A percentile compares a stretch with the other conserved stretches of the same genome.
phyloP scores from a whole-genome alignment of 2,888 invertebrate genomes.

The Agelastica alni region DNA sequence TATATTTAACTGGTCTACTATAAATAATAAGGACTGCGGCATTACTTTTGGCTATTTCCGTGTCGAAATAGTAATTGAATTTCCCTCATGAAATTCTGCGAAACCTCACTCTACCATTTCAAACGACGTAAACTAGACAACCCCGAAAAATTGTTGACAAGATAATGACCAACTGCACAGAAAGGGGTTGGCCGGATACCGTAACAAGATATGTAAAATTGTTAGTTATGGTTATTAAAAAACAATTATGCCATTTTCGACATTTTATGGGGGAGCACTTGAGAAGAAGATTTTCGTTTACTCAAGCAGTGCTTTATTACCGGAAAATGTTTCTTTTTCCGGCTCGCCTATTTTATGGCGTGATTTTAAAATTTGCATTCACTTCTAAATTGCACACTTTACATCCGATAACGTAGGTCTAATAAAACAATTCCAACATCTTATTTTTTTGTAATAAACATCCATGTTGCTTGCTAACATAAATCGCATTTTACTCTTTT shows the following conservation, averaged over 20 bases:
- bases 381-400: constrained; percentile 34
- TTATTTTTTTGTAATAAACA: too few species aligned
- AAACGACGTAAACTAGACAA: constrained; percentile 35
- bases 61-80: constrained; percentile 44
- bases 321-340: constrained; percentile 41
- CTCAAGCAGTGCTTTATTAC: constrained; percentile 41
- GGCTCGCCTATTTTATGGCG: constrained; percentile 46
- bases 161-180: constrained; percentile 40
- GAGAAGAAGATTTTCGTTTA: constrained; percentile 41
- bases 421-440: neutral
- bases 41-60: constrained; percentile 47
- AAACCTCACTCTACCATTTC: constrained; percentile 13
- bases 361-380: constrained; percentile 48
- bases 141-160: constrained; percentile 38
- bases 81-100: constrained; percentile 38
- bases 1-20: constrained; percentile 28
- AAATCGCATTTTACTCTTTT: neutral
- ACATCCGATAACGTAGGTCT: neutral
- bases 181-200: constrained; percentile 20
- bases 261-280: constrained; percentile 40
- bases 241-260: constrained; percentile 36
- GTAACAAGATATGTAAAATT: constrained; percentile 30
- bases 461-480: too few species aligned
- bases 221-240: constrained; percentile 39
- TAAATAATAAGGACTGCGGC: constrained; percentile 43